These are phyloP conservation scores for Elanus axillaris DNA, from an alignment of 2,113 vertebrate species.

Conservation along the genomic window DNA sequence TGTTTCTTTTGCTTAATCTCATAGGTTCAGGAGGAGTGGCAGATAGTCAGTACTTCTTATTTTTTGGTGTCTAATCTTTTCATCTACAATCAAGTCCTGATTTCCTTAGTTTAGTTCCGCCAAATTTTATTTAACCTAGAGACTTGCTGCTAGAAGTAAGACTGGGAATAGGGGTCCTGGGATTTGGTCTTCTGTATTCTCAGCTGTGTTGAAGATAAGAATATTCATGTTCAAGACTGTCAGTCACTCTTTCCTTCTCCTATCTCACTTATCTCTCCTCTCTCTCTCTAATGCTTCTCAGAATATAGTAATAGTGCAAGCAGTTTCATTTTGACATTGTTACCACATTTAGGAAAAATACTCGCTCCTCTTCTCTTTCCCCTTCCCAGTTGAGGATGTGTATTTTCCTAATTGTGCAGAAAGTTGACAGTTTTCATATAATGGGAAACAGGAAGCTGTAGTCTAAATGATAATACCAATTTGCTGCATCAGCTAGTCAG, in stretches of 20 bases:
- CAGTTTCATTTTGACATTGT: neutral
- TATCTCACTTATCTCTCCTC: neutral
- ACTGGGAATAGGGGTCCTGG: accelerated
- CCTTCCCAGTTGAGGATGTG: neutral
- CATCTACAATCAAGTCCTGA: neutral
- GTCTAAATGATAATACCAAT: neutral
- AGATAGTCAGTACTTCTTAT: neutral
- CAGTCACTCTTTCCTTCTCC: neutral
- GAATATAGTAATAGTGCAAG: neutral
- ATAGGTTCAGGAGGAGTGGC: neutral
- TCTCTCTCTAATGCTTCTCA: neutral
- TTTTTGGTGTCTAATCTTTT: neutral
- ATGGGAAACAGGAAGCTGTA: constrained; percentile 31
- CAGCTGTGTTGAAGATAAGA: neutral
- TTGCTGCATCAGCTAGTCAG: constrained; percentile 29
- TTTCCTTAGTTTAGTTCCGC: neutral
- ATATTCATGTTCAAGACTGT: neutral
- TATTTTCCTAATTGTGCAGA: neutral
- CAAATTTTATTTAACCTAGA: neutral
- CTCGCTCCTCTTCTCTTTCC: neutral
- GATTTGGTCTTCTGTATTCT: neutral
- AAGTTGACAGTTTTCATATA: constrained; percentile 7
- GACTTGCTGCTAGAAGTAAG: neutral
- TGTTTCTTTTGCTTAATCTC: neutral
- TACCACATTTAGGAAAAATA: neutral